These are phyloP conservation scores for Machimus rusticus DNA, from an alignment of 2,888 invertebrate species.

Conservation along the genomic window DNA sequence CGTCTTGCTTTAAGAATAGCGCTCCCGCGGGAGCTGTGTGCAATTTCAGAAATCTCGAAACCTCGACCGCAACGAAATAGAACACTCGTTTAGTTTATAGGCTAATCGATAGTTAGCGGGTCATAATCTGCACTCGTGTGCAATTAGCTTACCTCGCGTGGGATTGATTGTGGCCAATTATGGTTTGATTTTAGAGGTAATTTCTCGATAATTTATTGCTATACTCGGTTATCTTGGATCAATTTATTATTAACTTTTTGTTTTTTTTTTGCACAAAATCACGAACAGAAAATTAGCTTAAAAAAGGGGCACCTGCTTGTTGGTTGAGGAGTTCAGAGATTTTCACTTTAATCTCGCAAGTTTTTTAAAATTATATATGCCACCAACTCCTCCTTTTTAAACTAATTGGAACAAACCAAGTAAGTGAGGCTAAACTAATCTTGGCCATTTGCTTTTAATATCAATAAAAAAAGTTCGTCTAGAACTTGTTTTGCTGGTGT, in stretches of 20 bases:
- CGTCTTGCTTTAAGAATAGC: background rate
- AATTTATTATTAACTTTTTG: background rate
- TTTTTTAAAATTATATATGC: background rate
- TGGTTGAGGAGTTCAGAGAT: background rate
- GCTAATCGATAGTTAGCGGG: slow-evolving; percentile 18
- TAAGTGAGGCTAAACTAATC: background rate
- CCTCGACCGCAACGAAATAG: background rate
- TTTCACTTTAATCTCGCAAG: background rate
- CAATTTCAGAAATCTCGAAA: background rate
- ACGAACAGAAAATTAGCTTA: background rate
- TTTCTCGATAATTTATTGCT: slow-evolving; percentile 12
- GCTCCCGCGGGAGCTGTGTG: background rate
- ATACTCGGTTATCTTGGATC: background rate
- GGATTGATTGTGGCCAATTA: slow-evolving; percentile 15
- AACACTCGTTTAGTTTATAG: slow-evolving; percentile 1
- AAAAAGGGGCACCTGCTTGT: background rate
- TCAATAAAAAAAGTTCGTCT: too few species aligned
- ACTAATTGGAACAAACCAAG: background rate
- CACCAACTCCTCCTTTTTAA: background rate
- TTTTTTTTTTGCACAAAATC: background rate
- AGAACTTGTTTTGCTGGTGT: too few species aligned
- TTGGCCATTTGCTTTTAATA: background rate
- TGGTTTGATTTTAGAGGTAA: slow-evolving; percentile 2
- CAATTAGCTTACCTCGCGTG: slow-evolving; percentile 15
- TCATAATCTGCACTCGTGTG: slow-evolving; percentile 26